Evolutionary conservation across 2,888 invertebrate genomes (phyloP).

Genomic region (Neuroscelio doddi): DNA sequence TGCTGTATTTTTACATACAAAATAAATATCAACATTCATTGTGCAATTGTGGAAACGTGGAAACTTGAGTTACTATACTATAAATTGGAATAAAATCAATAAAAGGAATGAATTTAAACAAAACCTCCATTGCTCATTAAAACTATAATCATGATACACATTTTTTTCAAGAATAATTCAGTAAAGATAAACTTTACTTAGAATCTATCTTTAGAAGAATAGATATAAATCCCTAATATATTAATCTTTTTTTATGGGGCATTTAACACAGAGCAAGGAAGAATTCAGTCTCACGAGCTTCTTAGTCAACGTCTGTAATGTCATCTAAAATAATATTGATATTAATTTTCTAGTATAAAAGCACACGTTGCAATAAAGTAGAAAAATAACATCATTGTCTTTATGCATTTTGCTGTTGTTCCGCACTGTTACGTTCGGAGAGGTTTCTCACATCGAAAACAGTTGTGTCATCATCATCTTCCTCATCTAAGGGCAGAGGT

Average conservation of each 20-base stretch:
- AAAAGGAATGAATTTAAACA: too few relatives aligned
- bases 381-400: constrained; percentile 10
- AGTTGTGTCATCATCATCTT: constrained; percentile 72
- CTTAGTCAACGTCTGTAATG: constrained; percentile 2
- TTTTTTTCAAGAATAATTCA: neutral
- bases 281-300: constrained; percentile 38
- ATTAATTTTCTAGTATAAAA: neutral
- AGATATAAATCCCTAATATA: constrained; percentile 22
- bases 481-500: constrained; percentile 71
- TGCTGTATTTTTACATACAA: too few relatives aligned
- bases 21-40: too few relatives aligned
- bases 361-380: neutral
- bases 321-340: neutral
- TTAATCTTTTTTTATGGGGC: constrained; percentile 7
- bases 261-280: constrained; percentile 26
- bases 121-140: too few relatives aligned
- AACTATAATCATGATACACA: neutral
- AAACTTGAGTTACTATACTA: too few relatives aligned
- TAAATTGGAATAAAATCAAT: too few relatives aligned
- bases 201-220: constrained; percentile 35
- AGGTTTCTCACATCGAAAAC: constrained; percentile 68
- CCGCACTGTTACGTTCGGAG: constrained; percentile 42
- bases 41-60: too few relatives aligned
- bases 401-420: constrained; percentile 27
- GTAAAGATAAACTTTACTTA: constrained; percentile 26